Percentiles rank a stretch among this genome's conserved stretches.
Evolutionary conservation across 2,888 invertebrate species (phyloP).

Genomic region (Heliconius aoede): DNA sequence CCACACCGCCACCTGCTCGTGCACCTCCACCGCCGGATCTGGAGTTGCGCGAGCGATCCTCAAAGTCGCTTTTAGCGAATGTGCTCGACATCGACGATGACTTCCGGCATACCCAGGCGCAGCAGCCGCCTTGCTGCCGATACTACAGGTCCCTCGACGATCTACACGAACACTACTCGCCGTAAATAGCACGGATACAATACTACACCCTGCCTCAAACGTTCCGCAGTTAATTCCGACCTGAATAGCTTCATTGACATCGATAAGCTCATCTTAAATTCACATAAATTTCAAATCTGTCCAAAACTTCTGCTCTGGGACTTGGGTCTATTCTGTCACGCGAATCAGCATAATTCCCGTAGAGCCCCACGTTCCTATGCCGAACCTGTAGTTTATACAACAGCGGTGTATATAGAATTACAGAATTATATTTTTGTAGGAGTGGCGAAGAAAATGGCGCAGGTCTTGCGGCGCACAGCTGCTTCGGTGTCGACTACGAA

Average conservation of each 20-base stretch:
- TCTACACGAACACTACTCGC: slow-evolving; percentile 84
- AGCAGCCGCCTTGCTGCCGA: slow-evolving; percentile 89
- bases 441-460: slow-evolving; percentile 87
- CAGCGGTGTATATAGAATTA: slow-evolving; percentile 55
- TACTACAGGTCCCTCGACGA: slow-evolving; percentile 89
- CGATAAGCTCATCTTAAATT: slow-evolving; percentile 56
- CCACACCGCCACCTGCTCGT: slow-evolving; percentile 86
- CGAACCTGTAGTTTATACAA: slow-evolving; percentile 77
- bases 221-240: slow-evolving; percentile 78
- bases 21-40: slow-evolving; percentile 92
- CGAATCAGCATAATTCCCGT: slow-evolving; percentile 75
- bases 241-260: slow-evolving; percentile 67
- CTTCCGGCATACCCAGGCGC: slow-evolving; percentile 91
- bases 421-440: slow-evolving; percentile 66
- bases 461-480: slow-evolving; percentile 91
- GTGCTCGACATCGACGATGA: slow-evolving; percentile 99
- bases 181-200: slow-evolving; percentile 83
- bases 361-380: slow-evolving; percentile 78
- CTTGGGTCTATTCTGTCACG: slow-evolving; percentile 63
- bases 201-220: slow-evolving; percentile 79
- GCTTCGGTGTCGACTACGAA: slow-evolving; percentile 96
- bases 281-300: slow-evolving; percentile 50
- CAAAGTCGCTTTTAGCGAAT: slow-evolving; percentile 97
- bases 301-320: slow-evolving; percentile 62
- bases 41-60: slow-evolving; percentile 94